Percentiles rank a stretch among this genome's conserved stretches.
phyloP scores from a whole-genome alignment of 2,797 vertebrate species.

The Bradypodion pumilum region DNA sequence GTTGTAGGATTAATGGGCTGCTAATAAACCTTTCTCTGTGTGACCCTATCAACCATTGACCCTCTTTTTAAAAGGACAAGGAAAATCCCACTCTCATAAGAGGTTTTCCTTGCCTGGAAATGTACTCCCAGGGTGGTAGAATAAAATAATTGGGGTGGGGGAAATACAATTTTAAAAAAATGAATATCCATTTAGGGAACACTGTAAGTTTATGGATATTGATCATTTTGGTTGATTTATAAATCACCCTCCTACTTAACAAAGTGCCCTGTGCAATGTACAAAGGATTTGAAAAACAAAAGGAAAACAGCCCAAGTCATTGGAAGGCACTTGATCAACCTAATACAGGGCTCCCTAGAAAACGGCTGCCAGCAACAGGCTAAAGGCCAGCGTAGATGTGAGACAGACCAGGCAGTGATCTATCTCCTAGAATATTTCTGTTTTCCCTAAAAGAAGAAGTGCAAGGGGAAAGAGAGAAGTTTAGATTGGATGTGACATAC shows the following conservation, averaged over 20 bases:
- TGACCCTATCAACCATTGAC: constrained; percentile 8
- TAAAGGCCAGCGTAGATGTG: neutral
- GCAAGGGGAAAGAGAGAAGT: neutral
- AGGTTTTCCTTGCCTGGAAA: neutral
- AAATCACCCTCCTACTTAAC: neutral
- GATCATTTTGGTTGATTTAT: neutral
- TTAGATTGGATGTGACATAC: neutral
- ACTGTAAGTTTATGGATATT: neutral
- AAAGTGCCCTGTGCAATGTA: neutral
- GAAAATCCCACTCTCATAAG: neutral
- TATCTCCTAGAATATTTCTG: neutral
- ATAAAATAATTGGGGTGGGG: neutral
- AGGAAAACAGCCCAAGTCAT: neutral
- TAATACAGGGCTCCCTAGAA: neutral
- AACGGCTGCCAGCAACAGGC: neutral
- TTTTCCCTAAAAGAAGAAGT: neutral
- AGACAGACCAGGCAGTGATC: neutral
- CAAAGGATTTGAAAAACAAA: neutral
- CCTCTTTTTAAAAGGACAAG: neutral
- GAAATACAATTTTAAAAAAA: neutral
- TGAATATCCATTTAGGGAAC: neutral
- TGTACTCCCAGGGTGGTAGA: constrained; percentile 5
- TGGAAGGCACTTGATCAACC: neutral
- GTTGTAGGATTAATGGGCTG: constrained; percentile 25
- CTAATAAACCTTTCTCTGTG: constrained; percentile 35